phyloP scores from a whole-genome alignment of 2,888 invertebrate species.

The Spisula solida region DNA sequence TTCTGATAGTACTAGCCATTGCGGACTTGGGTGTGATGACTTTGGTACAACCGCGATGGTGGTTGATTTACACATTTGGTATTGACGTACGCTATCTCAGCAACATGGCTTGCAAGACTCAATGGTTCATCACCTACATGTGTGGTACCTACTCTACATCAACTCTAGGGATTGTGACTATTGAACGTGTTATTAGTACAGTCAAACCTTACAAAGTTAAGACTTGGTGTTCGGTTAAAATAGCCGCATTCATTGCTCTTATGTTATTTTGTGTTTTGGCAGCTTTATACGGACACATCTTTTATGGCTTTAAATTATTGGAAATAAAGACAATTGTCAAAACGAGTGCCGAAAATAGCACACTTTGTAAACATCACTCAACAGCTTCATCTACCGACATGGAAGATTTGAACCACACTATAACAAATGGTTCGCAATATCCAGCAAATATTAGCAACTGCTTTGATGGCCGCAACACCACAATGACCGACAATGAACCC shows the following conservation, averaged over 20 bases:
- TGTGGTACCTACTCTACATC: neutral
- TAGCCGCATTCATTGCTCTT: neutral
- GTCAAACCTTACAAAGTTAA: constrained; percentile 27
- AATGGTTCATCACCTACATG: constrained; percentile 37
- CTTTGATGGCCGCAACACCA: neutral
- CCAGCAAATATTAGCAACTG: neutral
- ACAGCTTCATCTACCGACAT: too few relatives aligned
- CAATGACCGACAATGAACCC: neutral
- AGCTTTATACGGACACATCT: neutral
- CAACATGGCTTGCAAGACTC: constrained; percentile 28
- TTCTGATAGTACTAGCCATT: constrained; percentile 26
- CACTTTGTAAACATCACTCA: neutral
- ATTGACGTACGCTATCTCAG: constrained; percentile 18
- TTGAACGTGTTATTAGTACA: constrained; percentile 37
- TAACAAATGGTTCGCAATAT: neutral
- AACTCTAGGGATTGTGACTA: constrained; percentile 4
- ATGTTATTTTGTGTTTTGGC: neutral
- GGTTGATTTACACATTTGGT: constrained; percentile 46
- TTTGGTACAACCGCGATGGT: constrained; percentile 35
- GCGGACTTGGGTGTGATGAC: constrained; percentile 32
- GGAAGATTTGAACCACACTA: neutral
- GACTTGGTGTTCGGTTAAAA: constrained; percentile 20
- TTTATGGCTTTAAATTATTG: neutral
- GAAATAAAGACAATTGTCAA: neutral
- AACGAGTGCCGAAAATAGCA: neutral